Base-by-base conservation (phyloP, 2,888 invertebrate genomes). In the Alloplasta piceator region DNA sequence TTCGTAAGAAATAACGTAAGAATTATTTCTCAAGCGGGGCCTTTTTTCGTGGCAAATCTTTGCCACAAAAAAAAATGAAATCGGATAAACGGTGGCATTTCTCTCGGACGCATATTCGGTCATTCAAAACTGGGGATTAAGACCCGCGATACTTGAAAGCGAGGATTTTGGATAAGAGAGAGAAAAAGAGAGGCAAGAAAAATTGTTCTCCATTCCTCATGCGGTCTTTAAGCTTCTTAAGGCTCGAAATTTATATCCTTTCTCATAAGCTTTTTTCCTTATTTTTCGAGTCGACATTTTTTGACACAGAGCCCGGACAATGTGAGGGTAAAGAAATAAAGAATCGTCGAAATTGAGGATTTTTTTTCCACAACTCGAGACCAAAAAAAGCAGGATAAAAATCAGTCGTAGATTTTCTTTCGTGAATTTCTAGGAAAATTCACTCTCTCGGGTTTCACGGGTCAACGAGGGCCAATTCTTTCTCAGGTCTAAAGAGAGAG, bases 151-250 rank as follows among this genome's bases (percentile, higher is more conserved):
- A 36, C 36, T 26, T 26, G 55, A 12, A 43, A 56, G 43, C 52
- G 16, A 63, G 66, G 76, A 63, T 76, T 80, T 76, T 52, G 70
- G 56, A 63, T 64, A 70, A 74, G 74, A 16, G 14, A 52, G 2
- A 5, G 6, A 52, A 5, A 9, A 52, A 12, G 5, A 16, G 14
- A 7, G 12, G 14, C 12, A 26, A 48, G 26, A 64, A 50, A 56
- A 67, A 60, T 78, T 16, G 52, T 16, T 43, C 64, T 52, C 68
- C 81, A 78, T 82, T 80, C 82, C 78, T 83, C 80, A 83, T 74
- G 70, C 78, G 71, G 16, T 61, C 14, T 66, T 50, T 81, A 77
- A 81, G 80, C 80, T 82, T n/a, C 79, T 84, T 83, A 82, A 66
- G 38, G 48, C 52, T 38, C 48, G 55, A 64, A 83, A 82, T 82